These are phyloP conservation scores for Tryphoninae sp. DNA, from an alignment of 2,888 invertebrate species.

Conservation along the genomic window DNA sequence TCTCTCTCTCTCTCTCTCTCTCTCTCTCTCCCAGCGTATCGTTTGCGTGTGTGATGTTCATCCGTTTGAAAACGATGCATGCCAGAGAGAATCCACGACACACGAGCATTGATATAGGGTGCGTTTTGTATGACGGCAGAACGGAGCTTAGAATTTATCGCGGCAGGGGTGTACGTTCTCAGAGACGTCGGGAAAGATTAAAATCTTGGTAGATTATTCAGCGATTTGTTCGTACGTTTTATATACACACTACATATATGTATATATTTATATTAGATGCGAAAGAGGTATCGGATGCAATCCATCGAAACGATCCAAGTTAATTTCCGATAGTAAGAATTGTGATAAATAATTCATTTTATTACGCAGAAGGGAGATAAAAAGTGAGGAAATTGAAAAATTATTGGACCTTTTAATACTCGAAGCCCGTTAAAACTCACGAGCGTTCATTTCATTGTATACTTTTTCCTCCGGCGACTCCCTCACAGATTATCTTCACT, in stretches of 20 bases:
- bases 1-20: too few relatives aligned
- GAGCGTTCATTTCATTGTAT: not conserved
- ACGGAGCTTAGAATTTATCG: slow-evolving; percentile 57
- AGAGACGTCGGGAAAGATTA: slow-evolving; percentile 23
- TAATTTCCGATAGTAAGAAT: slow-evolving; percentile 11
- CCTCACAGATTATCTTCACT: slow-evolving; percentile 2
- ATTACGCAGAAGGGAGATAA: not conserved
- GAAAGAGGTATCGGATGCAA: not conserved
- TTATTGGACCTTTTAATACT: not conserved
- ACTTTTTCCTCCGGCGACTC: not conserved
- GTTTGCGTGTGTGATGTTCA: slow-evolving; percentile 31
- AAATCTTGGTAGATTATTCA: slow-evolving; percentile 23
- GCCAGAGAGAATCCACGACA: slow-evolving; percentile 21
- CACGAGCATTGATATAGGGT: slow-evolving; percentile 22
- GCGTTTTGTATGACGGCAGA: slow-evolving; percentile 27
- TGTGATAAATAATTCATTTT: slow-evolving; percentile 2
- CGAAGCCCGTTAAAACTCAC: not conserved
- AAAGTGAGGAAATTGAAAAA: not conserved
- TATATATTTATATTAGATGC: not conserved
- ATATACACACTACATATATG: not conserved
- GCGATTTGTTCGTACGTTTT: not conserved
- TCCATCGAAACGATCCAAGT: slow-evolving; percentile 1
- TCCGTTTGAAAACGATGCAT: slow-evolving; percentile 23
- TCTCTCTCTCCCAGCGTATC: slow-evolving; percentile 13
- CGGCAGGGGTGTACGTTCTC: slow-evolving; percentile 45